Conservation (phyloP, 2,888 invertebrate species). For the Petrolisthes manimaculis region DNA sequence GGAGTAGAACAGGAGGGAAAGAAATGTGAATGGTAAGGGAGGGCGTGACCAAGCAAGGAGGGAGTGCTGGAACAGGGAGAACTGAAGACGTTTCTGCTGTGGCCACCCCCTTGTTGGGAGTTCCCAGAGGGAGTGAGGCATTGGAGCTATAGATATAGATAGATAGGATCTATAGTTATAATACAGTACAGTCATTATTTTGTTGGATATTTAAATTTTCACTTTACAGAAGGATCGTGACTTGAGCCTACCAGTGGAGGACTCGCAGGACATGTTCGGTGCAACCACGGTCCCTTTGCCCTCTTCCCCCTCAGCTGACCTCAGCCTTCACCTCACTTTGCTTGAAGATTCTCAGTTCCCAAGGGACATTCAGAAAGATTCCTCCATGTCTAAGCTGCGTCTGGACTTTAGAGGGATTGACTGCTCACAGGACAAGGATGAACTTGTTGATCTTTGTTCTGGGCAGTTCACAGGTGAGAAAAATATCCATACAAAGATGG, state of each 20-base stretch:
- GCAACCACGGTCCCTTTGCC: background rate
- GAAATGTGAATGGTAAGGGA: too few species aligned
- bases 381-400: conserved; percentile 21
- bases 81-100: too few species aligned
- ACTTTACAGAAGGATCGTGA: conserved; percentile 42
- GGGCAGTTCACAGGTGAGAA: conserved; percentile 52
- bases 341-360: conserved; percentile 57
- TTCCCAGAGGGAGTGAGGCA: too few species aligned
- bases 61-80: too few species aligned
- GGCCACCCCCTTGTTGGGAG: too few species aligned
- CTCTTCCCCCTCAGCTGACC: conserved; percentile 2
- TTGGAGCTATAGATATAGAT: too few species aligned
- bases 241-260: conserved; percentile 49
- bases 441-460: conserved; percentile 52
- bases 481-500: background rate
- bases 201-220: too few species aligned
- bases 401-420: conserved; percentile 41
- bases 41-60: too few species aligned
- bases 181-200: too few species aligned
- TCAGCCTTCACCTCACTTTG: conserved; percentile 53
- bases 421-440: conserved; percentile 41
- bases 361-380: conserved; percentile 29
- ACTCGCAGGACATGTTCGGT: conserved; percentile 46
- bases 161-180: too few species aligned
- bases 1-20: too few species aligned